Percentiles rank a stretch among this genome's conserved stretches.
phyloP scores from a whole-genome alignment of 2,888 invertebrate species.

The Pardosa pseudoannulata region DNA sequence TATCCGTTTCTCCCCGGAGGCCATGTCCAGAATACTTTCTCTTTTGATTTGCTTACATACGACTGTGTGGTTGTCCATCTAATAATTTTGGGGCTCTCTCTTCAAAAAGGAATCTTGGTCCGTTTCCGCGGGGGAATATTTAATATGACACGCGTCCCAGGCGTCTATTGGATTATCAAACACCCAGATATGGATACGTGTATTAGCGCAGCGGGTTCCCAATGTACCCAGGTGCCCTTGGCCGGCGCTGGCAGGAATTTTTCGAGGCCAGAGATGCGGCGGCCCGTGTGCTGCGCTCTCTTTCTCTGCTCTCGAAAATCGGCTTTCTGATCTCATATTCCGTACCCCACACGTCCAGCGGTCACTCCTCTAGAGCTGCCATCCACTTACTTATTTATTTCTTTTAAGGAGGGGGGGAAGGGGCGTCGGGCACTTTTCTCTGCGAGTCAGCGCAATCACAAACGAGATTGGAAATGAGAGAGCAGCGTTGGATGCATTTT shows the following conservation, averaged over 20 bases:
- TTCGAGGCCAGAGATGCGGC: too few relatives aligned
- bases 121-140: too few relatives aligned
- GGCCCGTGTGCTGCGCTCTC: not conserved
- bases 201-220: not conserved
- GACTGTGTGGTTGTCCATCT: too few relatives aligned
- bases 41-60: too few relatives aligned
- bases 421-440: not conserved
- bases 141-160: too few relatives aligned
- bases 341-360: slow-evolving; percentile 61
- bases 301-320: slow-evolving; percentile 24
- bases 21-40: too few relatives aligned
- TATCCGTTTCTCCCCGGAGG: too few relatives aligned
- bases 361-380: not conserved
- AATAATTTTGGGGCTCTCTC: too few relatives aligned
- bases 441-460: slow-evolving; percentile 58
- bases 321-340: slow-evolving; percentile 67
- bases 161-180: slow-evolving; percentile 8
- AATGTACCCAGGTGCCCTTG: too few relatives aligned
- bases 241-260: too few relatives aligned
- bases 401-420: not conserved
- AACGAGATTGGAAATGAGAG: slow-evolving; percentile 71
- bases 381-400: slow-evolving; percentile 19
- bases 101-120: too few relatives aligned
- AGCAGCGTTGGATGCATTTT: not conserved
- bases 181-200: slow-evolving; percentile 6